Percentiles rank a stretch among this genome's conserved stretches.
Conservation (phyloP, 2,797 vertebrate genomes). For the Poecilia picta region DNA sequence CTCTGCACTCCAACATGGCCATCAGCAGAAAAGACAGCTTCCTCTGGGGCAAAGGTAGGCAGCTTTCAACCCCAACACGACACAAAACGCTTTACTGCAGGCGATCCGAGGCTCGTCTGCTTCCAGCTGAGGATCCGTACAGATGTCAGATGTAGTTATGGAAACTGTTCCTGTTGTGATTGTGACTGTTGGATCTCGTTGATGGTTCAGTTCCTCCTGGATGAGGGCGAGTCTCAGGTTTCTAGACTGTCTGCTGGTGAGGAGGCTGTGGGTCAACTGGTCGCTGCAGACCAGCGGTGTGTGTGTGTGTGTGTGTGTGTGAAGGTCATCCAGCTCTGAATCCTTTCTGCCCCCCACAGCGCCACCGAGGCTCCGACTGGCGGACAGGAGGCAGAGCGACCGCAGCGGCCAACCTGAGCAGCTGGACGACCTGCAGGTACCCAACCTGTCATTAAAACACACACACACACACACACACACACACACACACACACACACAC, state of each 20-base stretch:
- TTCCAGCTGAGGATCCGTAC: background rate
- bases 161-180: background rate
- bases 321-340: conserved; percentile 8
- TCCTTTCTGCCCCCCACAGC: conserved; percentile 46
- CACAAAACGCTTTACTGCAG: too few relatives aligned
- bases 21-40: conserved; percentile 81
- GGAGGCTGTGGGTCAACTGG: conserved; percentile 5
- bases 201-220: background rate
- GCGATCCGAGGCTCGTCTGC: background rate
- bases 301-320: too few relatives aligned
- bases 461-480: background rate
- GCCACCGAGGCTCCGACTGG: conserved; percentile 19
- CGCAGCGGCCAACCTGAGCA: conserved; percentile 55
- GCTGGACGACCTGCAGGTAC: conserved; percentile 77
- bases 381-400: conserved; percentile 35
- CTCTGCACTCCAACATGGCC: conserved; percentile 70
- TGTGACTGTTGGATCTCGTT: background rate
- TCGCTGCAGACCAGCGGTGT: background rate
- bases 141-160: too few relatives aligned
- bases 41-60: conserved; percentile 82
- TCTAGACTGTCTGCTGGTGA: conserved; percentile 2
- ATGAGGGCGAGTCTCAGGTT: background rate
- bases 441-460: conserved; percentile 6
- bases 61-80: background rate
- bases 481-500: background rate